These are phyloP conservation scores for Archaeoteleia sp. DNA, from an alignment of 2,888 invertebrate species.

Conservation along the genomic window DNA sequence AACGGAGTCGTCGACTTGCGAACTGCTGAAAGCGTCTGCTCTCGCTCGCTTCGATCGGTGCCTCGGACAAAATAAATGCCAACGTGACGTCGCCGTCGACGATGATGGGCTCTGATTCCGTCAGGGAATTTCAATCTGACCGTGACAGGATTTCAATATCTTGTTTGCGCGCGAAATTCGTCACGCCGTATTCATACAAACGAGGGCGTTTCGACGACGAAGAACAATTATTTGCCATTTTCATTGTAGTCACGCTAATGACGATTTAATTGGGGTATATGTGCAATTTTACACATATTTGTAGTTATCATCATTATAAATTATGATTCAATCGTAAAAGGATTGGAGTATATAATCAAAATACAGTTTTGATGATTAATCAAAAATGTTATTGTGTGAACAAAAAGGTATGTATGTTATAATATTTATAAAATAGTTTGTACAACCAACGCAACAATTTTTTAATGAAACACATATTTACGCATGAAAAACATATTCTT, in stretches of 20 bases:
- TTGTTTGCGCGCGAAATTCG: slow-evolving; percentile 14
- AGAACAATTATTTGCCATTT: slow-evolving; percentile 7
- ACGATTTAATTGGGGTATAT: background rate
- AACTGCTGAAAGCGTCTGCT: slow-evolving; percentile 14
- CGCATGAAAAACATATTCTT: no score
- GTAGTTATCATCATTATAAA: background rate
- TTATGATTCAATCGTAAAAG: background rate
- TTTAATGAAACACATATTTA: no score
- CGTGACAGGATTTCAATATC: slow-evolving; percentile 15
- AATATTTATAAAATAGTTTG: no score
- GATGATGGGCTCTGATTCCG: background rate
- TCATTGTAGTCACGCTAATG: slow-evolving; percentile 1
- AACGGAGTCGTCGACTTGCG: slow-evolving; percentile 30
- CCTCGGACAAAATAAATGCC: slow-evolving; percentile 9
- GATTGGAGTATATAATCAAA: no score
- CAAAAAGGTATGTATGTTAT: no score
- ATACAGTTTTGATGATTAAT: no score
- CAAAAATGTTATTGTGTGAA: no score
- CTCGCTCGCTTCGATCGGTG: slow-evolving; percentile 29
- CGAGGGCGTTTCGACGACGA: background rate
- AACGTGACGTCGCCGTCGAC: slow-evolving; percentile 9
- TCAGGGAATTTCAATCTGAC: slow-evolving; percentile 27
- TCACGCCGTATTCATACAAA: background rate
- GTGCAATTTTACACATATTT: background rate
- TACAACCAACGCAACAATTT: no score